Base-by-base conservation (phyloP, 2,888 invertebrate species). In the Meghimatium bilineatum region DNA sequence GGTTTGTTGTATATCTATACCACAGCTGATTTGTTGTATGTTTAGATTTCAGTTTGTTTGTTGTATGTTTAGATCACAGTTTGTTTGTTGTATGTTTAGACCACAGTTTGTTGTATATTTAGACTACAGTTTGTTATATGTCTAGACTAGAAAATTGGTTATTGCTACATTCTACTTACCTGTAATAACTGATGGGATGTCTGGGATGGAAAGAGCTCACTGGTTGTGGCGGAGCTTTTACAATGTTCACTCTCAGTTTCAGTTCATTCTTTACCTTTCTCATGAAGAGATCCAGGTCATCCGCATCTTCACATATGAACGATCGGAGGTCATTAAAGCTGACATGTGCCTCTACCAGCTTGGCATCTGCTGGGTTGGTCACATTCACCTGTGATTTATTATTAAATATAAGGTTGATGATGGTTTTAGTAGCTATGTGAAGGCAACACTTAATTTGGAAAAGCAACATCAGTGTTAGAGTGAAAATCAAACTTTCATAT, bases 251-350 rank as follows among this genome's bases (percentile, higher is more conserved):
- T 52, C 94, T 92, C 29, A 95, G 90, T 5, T 94, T 5, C 86
- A 94, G 94, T 79, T 95, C 94, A 23, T 95, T 94, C 69, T 94
- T 69, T 96, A 96, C 92, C 77, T 95, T 94, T 34, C 94, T 93
- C 44, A 97, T 94, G 76, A 98, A 95, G 34, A 95, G 91, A 89
- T 96, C 96, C 95, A 97, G 96, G 90, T 98, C 98, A 0, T 95
- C 94, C 66, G 95, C 95, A 83, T 95, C 95, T 88, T 97, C 97
- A 92, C 97, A 98, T 0, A 97, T 96, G 93, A 99, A 98, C 0
- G 97, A 97, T 0, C 96, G 93, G 82, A 97, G 93, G 92, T 98
- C 98, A 0, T 96, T 94, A 0, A 94, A 91, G 0, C 95, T 91
- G 0, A 98, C 95, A 0, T 95, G 95, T 80, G 95, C 95, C 93